Base-by-base conservation (phyloP, 2,797 vertebrate species). In the Anguilla pacifica region DNA sequence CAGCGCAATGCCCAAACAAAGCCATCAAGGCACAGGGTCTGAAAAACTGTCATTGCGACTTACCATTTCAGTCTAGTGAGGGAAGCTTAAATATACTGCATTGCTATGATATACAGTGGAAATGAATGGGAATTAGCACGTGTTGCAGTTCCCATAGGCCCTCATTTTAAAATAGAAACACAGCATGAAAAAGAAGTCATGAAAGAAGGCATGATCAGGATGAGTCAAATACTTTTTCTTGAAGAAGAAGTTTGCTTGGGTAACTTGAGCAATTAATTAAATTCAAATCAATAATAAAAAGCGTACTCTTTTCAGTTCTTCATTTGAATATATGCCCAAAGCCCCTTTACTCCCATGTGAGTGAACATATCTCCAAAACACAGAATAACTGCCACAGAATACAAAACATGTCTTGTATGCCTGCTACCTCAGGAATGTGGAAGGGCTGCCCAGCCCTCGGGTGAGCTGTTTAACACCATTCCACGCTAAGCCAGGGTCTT, bases 91-190 rank as follows among this genome's bases (percentile, higher is more conserved):
- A 82, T n/a, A 25, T n/a, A 49, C 43, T 7, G 22, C 9, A 49
- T 51, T 6, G 6, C 22, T 49, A 87, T 86, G 82, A 86, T 87
- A 83, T 87, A 70, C 85, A 83, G 83, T 85, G 88, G 85, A 79
- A 64, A 84, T 77, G 90, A 89, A 89, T 90, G 87, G 92, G 90
- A 89, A 89, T 53, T 67, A 89, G 88, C 89, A 82, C 86, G n/a
- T 57, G 67, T 72, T 13, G 86, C 7, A 91, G 91, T 53, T 90
- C 85, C 79, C 51, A 88, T 89, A 88, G 87, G 61, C 7, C 74
- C 86, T 88, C 72, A 35, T 64, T 88, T 90, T 87, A 57, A 22
- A 86, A 89, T 53, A 87, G 88, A 87, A 84, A 72, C 61, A 88
- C 51, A 61, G 82, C 74, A 83, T 85, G 77, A 85, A 85, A 89